phyloP scores from a whole-genome alignment of 2,113 vertebrate genomes.

The Indicator maculatus region DNA sequence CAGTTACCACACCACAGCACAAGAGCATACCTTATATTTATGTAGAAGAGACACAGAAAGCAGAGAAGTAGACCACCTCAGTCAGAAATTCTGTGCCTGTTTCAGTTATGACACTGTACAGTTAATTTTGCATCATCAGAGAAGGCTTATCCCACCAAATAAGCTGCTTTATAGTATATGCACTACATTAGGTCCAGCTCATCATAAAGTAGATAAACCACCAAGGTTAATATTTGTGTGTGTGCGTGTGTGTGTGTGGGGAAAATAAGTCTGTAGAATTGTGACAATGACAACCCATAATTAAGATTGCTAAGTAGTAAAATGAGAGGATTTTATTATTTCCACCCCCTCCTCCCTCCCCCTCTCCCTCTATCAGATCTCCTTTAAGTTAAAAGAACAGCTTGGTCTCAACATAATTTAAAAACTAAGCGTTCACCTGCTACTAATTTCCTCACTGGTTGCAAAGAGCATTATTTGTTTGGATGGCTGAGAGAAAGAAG shows the following conservation, averaged over 20 bases:
- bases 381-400: constrained; percentile 58
- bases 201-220: neutral
- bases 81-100: neutral
- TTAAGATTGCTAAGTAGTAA: constrained; percentile 27
- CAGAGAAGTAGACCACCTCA: neutral
- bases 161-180: neutral
- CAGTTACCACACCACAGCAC: neutral
- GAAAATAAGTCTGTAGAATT: neutral
- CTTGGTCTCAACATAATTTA: constrained; percentile 56
- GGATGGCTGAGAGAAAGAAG: constrained; percentile 60
- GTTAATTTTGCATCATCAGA: neutral
- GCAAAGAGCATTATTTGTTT: constrained; percentile 64
- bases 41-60: neutral
- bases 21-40: neutral
- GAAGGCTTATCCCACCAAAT: neutral
- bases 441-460: constrained; percentile 68
- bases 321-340: neutral
- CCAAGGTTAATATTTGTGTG: neutral
- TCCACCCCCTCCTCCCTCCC: too few species aligned
- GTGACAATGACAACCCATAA: constrained; percentile 25
- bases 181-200: neutral
- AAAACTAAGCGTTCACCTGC: constrained; percentile 62
- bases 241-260: neutral
- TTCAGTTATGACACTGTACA: neutral
- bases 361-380: neutral